Conservation (phyloP, 2,797 vertebrate genomes). For the Erithacus rubecula region DNA sequence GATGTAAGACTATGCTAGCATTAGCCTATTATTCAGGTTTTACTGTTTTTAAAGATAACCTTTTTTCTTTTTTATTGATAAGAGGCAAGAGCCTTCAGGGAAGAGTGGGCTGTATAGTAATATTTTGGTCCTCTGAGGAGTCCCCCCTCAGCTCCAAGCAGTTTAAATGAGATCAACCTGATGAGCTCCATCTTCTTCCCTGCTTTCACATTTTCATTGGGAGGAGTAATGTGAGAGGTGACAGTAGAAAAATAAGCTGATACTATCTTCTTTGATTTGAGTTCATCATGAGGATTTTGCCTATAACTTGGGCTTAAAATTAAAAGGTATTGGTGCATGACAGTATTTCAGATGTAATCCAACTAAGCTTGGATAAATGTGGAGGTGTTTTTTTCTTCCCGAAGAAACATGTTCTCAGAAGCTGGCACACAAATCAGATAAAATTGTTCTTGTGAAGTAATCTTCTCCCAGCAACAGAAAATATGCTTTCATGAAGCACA, state of each 20-base stretch:
- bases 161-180: neutral
- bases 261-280: neutral
- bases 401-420: neutral
- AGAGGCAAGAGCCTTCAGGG: neutral
- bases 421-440: conserved; percentile 21
- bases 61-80: neutral
- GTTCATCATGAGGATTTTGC: neutral
- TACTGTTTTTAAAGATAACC: neutral
- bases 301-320: neutral
- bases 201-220: neutral
- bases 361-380: neutral
- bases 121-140: neutral
- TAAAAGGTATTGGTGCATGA: neutral
- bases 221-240: neutral
- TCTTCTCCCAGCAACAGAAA: neutral
- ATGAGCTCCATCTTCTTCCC: neutral
- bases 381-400: neutral
- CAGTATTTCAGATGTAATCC: neutral
- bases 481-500: neutral
- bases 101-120: neutral
- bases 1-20: neutral
- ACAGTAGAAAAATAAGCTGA: neutral
- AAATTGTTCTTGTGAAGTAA: conserved; percentile 7
- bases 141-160: neutral
- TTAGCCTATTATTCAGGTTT: neutral